Evolutionary conservation across 1,140 invertebrate genomes (phyloP), one percentile per base, ranked within the genome.

Genomic region (Nephila pilipes): DNA sequence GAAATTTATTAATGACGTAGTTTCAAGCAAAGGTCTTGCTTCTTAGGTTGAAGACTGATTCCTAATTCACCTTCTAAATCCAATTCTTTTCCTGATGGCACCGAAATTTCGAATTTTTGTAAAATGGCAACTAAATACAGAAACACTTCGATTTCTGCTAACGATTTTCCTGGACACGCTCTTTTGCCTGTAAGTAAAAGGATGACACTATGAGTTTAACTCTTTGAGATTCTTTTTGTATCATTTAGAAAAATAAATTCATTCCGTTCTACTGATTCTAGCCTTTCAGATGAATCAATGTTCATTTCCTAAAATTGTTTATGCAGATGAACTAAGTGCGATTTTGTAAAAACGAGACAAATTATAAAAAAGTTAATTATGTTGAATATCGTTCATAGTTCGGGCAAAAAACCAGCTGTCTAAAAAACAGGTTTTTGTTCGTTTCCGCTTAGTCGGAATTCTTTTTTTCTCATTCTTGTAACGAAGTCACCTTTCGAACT

Each of bases 101-200:
- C 29, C 2, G 29, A 81, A 20, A 90, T 14, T 25, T 90, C 55
- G 14, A 81, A 90, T 46, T 83, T 80, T 29, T 90, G 89, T 14
- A 90, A 63, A 36, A 90, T 90, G 22, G 89, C 75, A 1, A 57
- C 46, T 6, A 83, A n/a, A 57, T 90, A 90, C 6, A 90, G 22
- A 57, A 90, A 90, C 3, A 90, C 25, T 81, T 90, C 89, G 8
- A 90, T 46, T 46, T 90, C 89, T 12, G 89, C 89, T 2, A 90
- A 20, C 1, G 89, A 5, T 63, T 90, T 90, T 0, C 89, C 89
- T 1, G 75, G 89, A 46, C 89, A 90, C 22, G 54, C n/a, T n/a
- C 89, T 20, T 36, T 90, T 90, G 14, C 89, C 89, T 90, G 94
- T 83, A 22, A 54, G 14, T n/a, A 38, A 38, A 54, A 4, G 12